These are phyloP conservation scores for Sylvia atricapilla DNA, from an alignment of 2,113 vertebrate genomes.

Conservation along the genomic window DNA sequence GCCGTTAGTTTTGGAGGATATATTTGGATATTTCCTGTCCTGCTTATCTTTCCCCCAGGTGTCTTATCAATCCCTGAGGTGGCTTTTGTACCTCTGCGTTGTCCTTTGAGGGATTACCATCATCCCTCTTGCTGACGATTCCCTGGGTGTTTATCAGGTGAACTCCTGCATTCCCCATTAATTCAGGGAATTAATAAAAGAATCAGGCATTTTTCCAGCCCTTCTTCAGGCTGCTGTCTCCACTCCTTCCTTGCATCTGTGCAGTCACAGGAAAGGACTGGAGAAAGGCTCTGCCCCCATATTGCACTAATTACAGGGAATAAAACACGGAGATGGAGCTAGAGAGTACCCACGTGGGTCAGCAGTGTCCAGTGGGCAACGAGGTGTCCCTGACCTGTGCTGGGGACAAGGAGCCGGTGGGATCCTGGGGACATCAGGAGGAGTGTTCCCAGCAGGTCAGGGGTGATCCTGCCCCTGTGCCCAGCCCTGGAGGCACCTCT, in stretches of 20 bases:
- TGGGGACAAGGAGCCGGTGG: neutral
- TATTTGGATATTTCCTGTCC: neutral
- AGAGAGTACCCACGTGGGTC: fast-evolving
- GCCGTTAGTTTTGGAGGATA: neutral
- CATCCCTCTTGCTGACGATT: neutral
- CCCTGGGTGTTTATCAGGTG: neutral
- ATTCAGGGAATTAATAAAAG: neutral
- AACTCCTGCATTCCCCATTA: neutral
- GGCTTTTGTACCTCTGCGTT: neutral
- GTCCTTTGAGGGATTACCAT: neutral
- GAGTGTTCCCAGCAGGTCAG: neutral
- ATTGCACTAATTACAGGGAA: neutral
- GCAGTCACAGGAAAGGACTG: neutral
- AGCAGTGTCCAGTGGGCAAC: neutral
- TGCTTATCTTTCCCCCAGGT: neutral
- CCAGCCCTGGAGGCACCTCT: neutral
- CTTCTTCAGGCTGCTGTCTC: neutral
- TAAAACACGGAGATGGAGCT: neutral
- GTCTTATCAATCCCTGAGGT: neutral
- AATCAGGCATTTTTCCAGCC: neutral
- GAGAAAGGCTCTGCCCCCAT: neutral
- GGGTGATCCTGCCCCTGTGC: neutral
- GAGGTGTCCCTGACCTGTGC: neutral
- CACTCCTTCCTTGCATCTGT: neutral
- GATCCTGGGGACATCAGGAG: neutral